Base-by-base conservation (phyloP, 2,888 invertebrate genomes). In the Cantharis lateralis region DNA sequence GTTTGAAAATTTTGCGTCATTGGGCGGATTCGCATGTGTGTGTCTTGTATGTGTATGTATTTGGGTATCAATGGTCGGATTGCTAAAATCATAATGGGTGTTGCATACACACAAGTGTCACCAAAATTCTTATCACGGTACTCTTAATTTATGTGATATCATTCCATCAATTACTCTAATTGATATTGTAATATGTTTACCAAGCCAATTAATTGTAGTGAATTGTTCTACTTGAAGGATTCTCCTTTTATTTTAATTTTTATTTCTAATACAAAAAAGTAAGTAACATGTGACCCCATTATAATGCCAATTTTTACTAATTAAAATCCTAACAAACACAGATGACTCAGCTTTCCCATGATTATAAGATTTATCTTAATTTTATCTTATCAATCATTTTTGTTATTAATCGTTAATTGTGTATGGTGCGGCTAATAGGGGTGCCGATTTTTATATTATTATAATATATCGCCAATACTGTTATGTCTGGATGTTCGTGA, bases 201-300 rank as follows among this genome's bases (percentile, higher is more conserved):
- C 66, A 70, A 20, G 72, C 70, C 75, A 72, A 68, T 78, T 78
- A 78, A 75, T 75, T 78, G 70, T 13, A 63, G 70, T 72, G 62
- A 74, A 62, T 71, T 75, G 75, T 24, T 62, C 66, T 63, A 71
- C 63, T 63, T 68, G 72, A 68, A 69, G 70, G 72, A 71, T 78
- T 75, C 71, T 78, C 76, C 48, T 48, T 48, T 48, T 48, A 48
- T 48, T 48, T 48, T 48, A 48, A 48, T 76, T 74, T 74, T 78
- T 72, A 71, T 77, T 80, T 78, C 74, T 77, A 79, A 71, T 77
- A 81, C 76, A 74, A 77, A 76, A 32, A 77, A 81, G 79, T 80
- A 85, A 86, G 87, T 88, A 88, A 88, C 89, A 89, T 89, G 89
- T 90, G 90, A 89, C 89, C 90, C 87, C 86, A 87, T 87, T 87